A percentile compares a stretch with the other conserved stretches of the same genome.
phyloP scores from a whole-genome alignment of 2,888 invertebrate species.

The Hyppa rectilinea region DNA sequence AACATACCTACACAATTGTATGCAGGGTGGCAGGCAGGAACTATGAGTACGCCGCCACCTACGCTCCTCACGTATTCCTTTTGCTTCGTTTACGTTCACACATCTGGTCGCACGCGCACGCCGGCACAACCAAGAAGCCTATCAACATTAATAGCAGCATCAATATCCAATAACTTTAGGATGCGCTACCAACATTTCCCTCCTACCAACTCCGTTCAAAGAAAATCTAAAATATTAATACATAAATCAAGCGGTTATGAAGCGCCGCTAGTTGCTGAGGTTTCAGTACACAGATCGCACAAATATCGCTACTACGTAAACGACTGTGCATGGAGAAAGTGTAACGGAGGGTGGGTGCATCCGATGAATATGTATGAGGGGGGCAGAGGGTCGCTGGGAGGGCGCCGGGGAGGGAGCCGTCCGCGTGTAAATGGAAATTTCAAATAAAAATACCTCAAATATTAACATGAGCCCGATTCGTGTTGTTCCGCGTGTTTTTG shows the following conservation, averaged over 20 bases:
- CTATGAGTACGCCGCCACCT: no score
- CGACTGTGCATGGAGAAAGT: slow-evolving; percentile 83
- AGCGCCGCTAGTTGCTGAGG: slow-evolving; percentile 77
- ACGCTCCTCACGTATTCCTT: no score
- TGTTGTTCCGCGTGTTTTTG: slow-evolving; percentile 84
- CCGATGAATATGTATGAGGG: slow-evolving; percentile 92
- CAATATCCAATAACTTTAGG: slow-evolving; percentile 47
- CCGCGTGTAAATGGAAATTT: slow-evolving; percentile 90
- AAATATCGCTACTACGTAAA: slow-evolving; percentile 74
- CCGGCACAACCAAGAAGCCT: neutral
- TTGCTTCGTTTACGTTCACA: no score
- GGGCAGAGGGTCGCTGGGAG: slow-evolving; percentile 59
- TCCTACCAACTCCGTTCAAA: slow-evolving; percentile 10
- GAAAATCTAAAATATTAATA: slow-evolving; percentile 67
- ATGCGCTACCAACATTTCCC: slow-evolving; percentile 19
- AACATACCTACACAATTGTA: no score
- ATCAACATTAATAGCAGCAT: slow-evolving; percentile 37
- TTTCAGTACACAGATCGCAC: slow-evolving; percentile 79
- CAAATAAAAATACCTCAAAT: slow-evolving; percentile 91
- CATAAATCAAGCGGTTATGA: slow-evolving; percentile 74
- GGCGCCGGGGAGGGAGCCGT: slow-evolving; percentile 67
- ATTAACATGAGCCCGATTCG: slow-evolving; percentile 90
- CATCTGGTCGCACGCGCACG: no score
- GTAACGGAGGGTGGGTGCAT: slow-evolving; percentile 90
- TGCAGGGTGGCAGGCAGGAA: no score